phyloP scores from a whole-genome alignment of 2,888 invertebrate species.

The Heliconius sara region DNA sequence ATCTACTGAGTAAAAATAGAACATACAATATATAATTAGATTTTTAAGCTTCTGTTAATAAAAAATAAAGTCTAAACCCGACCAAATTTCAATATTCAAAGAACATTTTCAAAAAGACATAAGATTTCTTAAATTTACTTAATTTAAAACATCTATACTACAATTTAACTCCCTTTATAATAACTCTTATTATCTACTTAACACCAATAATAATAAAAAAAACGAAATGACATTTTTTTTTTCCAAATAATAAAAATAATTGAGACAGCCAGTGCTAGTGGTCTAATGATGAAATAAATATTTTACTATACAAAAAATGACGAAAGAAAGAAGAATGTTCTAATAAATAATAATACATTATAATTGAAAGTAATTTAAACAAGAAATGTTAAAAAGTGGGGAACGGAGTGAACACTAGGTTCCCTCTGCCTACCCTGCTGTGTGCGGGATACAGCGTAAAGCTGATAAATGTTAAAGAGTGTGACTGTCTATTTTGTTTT shows the following conservation, averaged over 20 bases:
- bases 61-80: not conserved
- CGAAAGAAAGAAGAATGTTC: not conserved
- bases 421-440: too few species aligned
- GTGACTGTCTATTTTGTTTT: not conserved
- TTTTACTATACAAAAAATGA: not conserved
- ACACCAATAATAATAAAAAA: constrained; percentile 16
- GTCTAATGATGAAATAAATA: not conserved
- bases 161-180: constrained; percentile 1
- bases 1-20: too few species aligned
- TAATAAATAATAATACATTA: too few species aligned
- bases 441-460: too few species aligned
- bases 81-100: not conserved
- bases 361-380: too few species aligned
- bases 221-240: not conserved
- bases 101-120: not conserved
- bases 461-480: too few species aligned
- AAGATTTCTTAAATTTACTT: constrained; percentile 3
- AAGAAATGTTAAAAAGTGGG: too few species aligned
- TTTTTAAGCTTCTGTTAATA: too few species aligned
- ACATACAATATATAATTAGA: too few species aligned
- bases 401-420: too few species aligned
- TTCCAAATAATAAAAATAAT: constrained; percentile 7
- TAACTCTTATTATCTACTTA: constrained; percentile 9
- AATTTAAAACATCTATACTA: constrained; percentile 16
- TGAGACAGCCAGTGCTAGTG: constrained; percentile 12